A percentile compares a stretch with the other conserved stretches of the same genome.
Evolutionary conservation across 2,113 vertebrate genomes (phyloP).

Genomic region (Platanista minor): DNA sequence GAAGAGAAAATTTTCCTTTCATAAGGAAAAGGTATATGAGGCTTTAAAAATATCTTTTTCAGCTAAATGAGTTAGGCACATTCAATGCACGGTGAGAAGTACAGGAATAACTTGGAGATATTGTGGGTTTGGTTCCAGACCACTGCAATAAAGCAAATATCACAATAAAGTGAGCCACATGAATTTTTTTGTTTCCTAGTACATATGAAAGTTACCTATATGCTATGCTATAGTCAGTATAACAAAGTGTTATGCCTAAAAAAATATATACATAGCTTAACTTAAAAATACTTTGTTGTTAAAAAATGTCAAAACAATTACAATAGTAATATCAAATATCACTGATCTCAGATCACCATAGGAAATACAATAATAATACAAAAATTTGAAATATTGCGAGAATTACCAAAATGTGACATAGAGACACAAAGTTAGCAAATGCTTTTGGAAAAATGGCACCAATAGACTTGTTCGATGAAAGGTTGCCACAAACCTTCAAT

Average conservation of each 20-base stretch:
- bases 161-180: background rate
- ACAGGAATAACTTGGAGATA: background rate
- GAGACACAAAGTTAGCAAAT: background rate
- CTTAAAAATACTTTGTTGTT: background rate
- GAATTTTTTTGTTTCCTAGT: background rate
- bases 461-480: background rate
- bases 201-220: background rate
- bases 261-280: background rate
- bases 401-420: background rate
- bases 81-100: background rate
- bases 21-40: background rate
- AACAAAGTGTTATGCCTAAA: background rate
- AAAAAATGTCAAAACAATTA: background rate
- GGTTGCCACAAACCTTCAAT: background rate
- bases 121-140: background rate
- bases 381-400: background rate
- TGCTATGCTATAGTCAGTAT: background rate
- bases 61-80: background rate
- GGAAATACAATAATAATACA: background rate
- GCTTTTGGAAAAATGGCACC: background rate
- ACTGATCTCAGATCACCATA: background rate
- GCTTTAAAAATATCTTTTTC: background rate
- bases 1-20: constrained; percentile 8
- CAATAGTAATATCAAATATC: background rate
- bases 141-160: background rate